phyloP scores from a whole-genome alignment of 2,888 invertebrate genomes.

The Herminia tarsipennalis region DNA sequence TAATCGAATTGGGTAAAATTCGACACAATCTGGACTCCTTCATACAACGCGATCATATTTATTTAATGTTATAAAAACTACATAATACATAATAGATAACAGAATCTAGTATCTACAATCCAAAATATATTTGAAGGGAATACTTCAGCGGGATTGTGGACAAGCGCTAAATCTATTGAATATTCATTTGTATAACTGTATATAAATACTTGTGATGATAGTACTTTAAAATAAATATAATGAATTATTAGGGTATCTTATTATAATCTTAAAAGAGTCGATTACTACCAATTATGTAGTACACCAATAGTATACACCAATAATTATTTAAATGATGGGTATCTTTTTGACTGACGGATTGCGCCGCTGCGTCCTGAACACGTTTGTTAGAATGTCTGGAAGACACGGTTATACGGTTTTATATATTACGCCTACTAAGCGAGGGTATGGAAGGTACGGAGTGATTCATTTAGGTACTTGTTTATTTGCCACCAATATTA shows the following conservation, averaged over 20 bases:
- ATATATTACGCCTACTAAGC: too few species aligned
- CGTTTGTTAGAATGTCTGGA: constrained; percentile 23
- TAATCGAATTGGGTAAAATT: constrained; percentile 11
- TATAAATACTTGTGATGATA: constrained; percentile 21
- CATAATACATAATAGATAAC: constrained; percentile 10
- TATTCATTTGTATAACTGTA: constrained; percentile 19
- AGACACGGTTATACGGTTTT: constrained; percentile 23
- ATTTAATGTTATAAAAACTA: constrained; percentile 27
- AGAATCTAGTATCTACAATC: constrained; percentile 18
- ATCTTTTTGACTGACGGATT: constrained; percentile 11
- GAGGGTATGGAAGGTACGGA: background rate
- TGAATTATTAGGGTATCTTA: constrained; percentile 21
- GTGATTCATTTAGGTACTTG: background rate
- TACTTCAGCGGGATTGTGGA: constrained; percentile 12
- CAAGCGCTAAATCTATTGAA: constrained; percentile 29
- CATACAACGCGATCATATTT: constrained; percentile 1
- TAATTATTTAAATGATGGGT: constrained; percentile 10
- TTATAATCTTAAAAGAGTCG: constrained; percentile 22
- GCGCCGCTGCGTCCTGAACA: constrained; percentile 21
- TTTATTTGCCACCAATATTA: background rate
- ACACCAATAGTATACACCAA: too few species aligned
- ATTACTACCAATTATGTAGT: constrained; percentile 27
- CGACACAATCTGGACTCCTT: constrained; percentile 4
- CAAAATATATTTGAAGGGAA: constrained; percentile 14
- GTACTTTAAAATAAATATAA: constrained; percentile 21